phyloP scores from a whole-genome alignment of 2,797 vertebrate species.

The Poecilia wingei region DNA sequence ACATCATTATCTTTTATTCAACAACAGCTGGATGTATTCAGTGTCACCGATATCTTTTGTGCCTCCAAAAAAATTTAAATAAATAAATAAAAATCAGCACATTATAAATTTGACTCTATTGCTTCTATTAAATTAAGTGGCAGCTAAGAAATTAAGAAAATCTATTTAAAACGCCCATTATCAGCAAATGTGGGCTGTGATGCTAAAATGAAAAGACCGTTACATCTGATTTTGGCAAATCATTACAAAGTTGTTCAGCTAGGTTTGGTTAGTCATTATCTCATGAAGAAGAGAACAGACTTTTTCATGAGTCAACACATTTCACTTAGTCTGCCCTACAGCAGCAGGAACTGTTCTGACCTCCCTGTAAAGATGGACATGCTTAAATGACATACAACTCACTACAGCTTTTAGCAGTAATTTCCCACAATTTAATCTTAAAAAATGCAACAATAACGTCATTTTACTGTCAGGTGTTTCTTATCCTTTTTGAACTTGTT shows the following conservation, averaged over 20 bases:
- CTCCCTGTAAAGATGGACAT: neutral
- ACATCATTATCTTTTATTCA: neutral
- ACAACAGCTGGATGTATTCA: neutral
- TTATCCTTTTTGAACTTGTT: neutral
- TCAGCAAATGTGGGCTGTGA: neutral
- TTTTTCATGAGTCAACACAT: constrained; percentile 45
- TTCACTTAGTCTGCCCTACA: constrained; percentile 19
- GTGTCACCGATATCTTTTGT: neutral
- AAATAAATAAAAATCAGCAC: neutral
- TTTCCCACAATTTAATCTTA: neutral
- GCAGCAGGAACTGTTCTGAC: neutral
- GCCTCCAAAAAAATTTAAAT: neutral
- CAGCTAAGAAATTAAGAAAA: neutral
- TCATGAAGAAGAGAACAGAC: constrained; percentile 5
- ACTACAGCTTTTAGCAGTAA: neutral
- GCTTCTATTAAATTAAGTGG: neutral
- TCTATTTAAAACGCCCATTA: neutral
- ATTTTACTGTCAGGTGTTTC: neutral
- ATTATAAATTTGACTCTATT: neutral
- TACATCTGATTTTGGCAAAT: neutral
- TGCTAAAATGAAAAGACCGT: neutral
- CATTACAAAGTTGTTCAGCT: neutral
- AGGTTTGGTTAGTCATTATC: constrained; percentile 11
- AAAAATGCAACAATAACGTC: neutral
- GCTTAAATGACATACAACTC: neutral